Conservation (phyloP, 2,797 vertebrate genomes). For the Takifugu rubripes region DNA sequence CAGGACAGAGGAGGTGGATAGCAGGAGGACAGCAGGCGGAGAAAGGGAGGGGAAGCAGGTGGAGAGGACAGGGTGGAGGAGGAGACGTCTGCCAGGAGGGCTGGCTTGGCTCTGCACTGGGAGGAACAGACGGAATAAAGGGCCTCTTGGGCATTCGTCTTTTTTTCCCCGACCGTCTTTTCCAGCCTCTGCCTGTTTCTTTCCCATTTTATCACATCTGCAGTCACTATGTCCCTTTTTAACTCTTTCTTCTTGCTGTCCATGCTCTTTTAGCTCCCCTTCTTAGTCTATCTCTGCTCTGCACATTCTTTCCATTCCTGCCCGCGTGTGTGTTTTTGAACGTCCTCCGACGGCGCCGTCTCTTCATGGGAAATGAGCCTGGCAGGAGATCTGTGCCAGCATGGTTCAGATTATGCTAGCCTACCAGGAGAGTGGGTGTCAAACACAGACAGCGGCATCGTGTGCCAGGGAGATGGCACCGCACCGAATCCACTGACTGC, state of each 20-base stretch:
- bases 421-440: conserved; percentile 68
- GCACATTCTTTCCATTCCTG: conserved; percentile 51
- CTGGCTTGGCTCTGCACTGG: conserved; percentile 57
- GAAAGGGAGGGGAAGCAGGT: conserved; percentile 61
- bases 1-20: conserved; percentile 53
- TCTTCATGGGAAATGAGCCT: conserved; percentile 50
- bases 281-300: conserved; percentile 46
- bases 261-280: conserved; percentile 38
- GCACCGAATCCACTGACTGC: conserved; percentile 56
- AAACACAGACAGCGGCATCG: conserved; percentile 59
- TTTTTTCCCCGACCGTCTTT: conserved; percentile 51
- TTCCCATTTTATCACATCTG: conserved; percentile 60
- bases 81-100: conserved; percentile 57
- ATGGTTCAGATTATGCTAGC: conserved; percentile 54
- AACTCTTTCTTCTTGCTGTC: conserved; percentile 45
- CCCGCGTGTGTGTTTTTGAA: conserved; percentile 47
- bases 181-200: conserved; percentile 57
- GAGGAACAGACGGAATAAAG: conserved; percentile 56
- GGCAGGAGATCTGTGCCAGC: conserved; percentile 52
- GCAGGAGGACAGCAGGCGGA: conserved; percentile 42
- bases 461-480: conserved; percentile 62
- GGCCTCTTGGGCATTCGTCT: conserved; percentile 54
- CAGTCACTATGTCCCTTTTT: conserved; percentile 41
- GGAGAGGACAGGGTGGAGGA: conserved; percentile 54
- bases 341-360: conserved; percentile 40